Evolutionary conservation across 2,888 invertebrate species (phyloP), one percentile per base, ranked within the genome.

Genomic region (Apamea epomidion): DNA sequence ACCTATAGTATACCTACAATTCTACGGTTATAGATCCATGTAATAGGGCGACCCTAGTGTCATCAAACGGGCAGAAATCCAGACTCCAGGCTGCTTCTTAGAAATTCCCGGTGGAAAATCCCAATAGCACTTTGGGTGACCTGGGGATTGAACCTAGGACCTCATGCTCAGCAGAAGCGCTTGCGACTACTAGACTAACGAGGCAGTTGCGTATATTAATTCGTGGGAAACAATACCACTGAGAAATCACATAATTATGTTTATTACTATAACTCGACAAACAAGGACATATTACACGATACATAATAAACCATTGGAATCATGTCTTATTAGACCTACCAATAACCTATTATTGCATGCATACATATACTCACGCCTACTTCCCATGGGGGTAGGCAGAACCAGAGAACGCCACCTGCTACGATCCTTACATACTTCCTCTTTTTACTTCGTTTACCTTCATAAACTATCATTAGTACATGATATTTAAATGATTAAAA

Each of bases 401-500:
- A 58, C 58, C 4, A 58, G 1, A n/a, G 1, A 60, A 60, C n/a
- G n/a, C 58, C n/a, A 14, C 58, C n/a, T n/a, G n/a, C 12, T 60
- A 12, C 4, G n/a, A 25, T 14, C 12, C n/a, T n/a, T 58, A 58
- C 25, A 54, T 5, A n/a, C 5, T 51, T 51, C 18, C 51, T 60
- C n/a, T 25, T 60, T 60, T n/a, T 60, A 60, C 5, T 60, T 60
- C n/a, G 58, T 60, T 60, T 58, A 58, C 58, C 58, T n/a, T 60
- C n/a, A 60, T 1, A 60, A 60, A 65, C 75, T 81, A 81, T 74
- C 2, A 80, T 85, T 83, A 81, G 21, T 62, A 45, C 16, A 37
- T 0, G 7, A 42, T 72, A 86, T 82, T 86, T 76, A 62, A 80
- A 80, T 74, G 8, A 81, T 70, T 70, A 54, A 58, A 78, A 76